Base-by-base conservation (phyloP, 2,888 invertebrate genomes). In the Ditula angustiorana region DNA sequence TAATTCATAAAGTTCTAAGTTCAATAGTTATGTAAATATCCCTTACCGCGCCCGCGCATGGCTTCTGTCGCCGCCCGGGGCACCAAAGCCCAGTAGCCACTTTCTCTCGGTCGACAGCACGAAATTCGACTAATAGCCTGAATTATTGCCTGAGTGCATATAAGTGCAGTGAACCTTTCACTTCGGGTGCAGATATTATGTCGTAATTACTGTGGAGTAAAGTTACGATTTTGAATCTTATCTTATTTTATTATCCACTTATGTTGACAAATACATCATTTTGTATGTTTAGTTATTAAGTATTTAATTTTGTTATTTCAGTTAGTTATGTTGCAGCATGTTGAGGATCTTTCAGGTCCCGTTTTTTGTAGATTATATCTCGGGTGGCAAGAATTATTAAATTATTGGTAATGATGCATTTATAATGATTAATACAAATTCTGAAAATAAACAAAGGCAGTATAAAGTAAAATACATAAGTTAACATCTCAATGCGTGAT, bases 121-220 rank as follows among this genome's bases (percentile, higher is more conserved):
- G 88, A 91, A 92, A 85, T 88, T 89, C 88, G 89, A 90, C 92
- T 90, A 92, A 91, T 91, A 87, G 85, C 85, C 86, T 89, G 85
- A 91, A 85, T 88, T 90, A 91, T 90, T 86, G 73, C 80, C 56
- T 23, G 41, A 33, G 55, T 79, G 78, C 77, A 76, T 78, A 59
- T 44, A 52, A 37, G 71, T 78, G 74, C 71, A 77, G 83, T 81
- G 84, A 85, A 84, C 83, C 83, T 80, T 72, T n/a, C n/a, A n/a
- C n/a, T 71, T 71, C 33, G 47, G 28, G 50, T 57, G 57, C 63
- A 63, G 49, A 56, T 62, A n/a, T n/a, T n/a, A 44, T 63, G 63
- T 58, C 30, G 57, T 55, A 63, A 63, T 24, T 50, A 35, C 28
- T 30, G 47, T 53, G 37, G 44, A 61, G 2, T 5, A 33, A 8